phyloP scores from a whole-genome alignment of 2,888 invertebrate species.

The Cancer borealis region DNA sequence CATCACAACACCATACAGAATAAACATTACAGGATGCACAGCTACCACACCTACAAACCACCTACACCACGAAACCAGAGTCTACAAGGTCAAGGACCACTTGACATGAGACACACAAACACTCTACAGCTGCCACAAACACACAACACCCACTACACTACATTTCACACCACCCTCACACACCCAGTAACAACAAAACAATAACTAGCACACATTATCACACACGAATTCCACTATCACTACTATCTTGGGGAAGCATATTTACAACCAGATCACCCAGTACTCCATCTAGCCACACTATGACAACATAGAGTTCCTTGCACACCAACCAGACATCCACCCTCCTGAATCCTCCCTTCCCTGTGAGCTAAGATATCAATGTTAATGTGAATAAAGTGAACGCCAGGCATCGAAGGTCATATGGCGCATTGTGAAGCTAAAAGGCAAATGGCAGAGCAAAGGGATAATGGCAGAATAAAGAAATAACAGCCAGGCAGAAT shows the following conservation, averaged over 20 bases:
- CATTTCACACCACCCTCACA: neutral
- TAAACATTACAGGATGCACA: neutral
- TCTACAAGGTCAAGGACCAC: neutral
- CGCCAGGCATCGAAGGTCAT: too few relatives aligned
- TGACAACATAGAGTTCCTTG: neutral
- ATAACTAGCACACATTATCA: too few relatives aligned
- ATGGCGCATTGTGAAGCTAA: too few relatives aligned
- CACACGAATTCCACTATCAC: neutral
- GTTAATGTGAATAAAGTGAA: too few relatives aligned
- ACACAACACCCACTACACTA: too few relatives aligned
- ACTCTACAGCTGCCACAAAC: too few relatives aligned
- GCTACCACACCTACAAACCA: neutral
- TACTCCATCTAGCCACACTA: neutral
- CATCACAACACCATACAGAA: neutral
- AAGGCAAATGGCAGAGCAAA: too few relatives aligned
- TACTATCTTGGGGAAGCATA: too few relatives aligned
- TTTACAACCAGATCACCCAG: too few relatives aligned
- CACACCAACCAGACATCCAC: neutral
- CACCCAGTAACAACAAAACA: constrained; percentile 1
- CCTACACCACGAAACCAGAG: neutral
- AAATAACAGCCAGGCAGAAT: too few relatives aligned
- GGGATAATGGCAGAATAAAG: too few relatives aligned
- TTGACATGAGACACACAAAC: constrained; percentile 1
- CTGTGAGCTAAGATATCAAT: neutral
- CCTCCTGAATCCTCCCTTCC: neutral